A percentile compares a stretch with the other conserved stretches of the same genome.
Conservation (phyloP, 2,797 vertebrate genomes). For the Merluccius polli region DNA sequence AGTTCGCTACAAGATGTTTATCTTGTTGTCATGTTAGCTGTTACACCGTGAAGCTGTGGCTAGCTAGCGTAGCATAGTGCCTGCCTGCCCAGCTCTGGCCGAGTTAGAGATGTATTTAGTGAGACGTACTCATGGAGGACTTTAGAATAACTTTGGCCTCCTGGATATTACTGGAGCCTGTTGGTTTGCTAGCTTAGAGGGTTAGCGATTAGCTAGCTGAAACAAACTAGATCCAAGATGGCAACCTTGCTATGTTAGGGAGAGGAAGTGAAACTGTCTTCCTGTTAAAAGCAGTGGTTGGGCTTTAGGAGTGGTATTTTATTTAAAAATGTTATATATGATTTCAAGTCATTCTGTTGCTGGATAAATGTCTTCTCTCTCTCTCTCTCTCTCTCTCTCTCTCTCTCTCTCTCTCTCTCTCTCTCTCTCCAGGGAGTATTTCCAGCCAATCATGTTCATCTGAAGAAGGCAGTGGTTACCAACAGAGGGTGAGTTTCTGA, state of each 20-base stretch:
- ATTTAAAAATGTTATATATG: neutral
- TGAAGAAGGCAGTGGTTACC: conserved; percentile 74
- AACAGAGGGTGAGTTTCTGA: conserved; percentile 68
- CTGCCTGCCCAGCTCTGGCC: neutral
- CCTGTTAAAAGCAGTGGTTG: neutral
- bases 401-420: conserved; percentile 28
- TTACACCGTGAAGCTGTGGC: no score
- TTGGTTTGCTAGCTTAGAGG: no score
- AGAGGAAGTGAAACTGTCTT: no score
- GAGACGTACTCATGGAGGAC: no score
- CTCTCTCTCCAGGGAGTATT: conserved; percentile 67
- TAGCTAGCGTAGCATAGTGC: no score
- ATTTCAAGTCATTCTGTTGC: neutral
- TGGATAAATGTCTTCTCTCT: no score
- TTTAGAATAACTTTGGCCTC: no score
- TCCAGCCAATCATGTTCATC: conserved; percentile 69
- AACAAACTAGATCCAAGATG: no score
- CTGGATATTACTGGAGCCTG: no score
- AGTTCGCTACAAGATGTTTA: neutral
- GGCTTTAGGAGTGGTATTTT: neutral
- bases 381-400: neutral
- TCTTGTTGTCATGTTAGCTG: neutral
- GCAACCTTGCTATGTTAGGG: no score
- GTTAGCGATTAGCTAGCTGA: no score
- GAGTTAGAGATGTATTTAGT: neutral